These are phyloP conservation scores for Bombus vancouverensis DNA, from an alignment of 1,140 invertebrate genomes.

Conservation along the genomic window DNA sequence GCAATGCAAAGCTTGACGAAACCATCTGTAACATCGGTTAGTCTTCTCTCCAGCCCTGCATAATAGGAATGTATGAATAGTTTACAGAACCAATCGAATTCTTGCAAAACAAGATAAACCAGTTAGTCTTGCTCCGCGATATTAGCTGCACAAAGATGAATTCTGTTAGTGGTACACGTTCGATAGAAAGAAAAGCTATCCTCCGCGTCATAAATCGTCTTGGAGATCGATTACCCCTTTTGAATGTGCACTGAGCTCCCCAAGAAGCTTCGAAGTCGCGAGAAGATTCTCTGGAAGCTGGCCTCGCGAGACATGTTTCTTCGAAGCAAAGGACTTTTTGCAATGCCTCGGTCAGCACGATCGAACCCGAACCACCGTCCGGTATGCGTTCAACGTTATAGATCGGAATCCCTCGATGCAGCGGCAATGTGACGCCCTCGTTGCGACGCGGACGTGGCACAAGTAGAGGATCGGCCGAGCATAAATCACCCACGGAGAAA, in stretches of 20 bases:
- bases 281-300: constrained; percentile 42
- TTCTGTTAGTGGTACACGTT: neutral
- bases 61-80: neutral
- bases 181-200: neutral
- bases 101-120: neutral
- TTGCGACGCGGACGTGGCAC: constrained; percentile 31
- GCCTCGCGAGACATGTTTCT: constrained; percentile 26
- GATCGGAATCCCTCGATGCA: constrained; percentile 53
- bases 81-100: neutral
- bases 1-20: too few species aligned
- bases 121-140: neutral
- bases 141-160: neutral
- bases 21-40: too few species aligned
- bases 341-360: neutral
- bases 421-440: constrained; percentile 43
- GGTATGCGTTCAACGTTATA: constrained; percentile 58
- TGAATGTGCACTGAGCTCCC: neutral
- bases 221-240: constrained; percentile 5
- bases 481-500: constrained; percentile 54
- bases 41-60: neutral
- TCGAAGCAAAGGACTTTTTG: constrained; percentile 36
- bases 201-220: constrained; percentile 15
- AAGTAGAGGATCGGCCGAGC: constrained; percentile 39
- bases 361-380: constrained; percentile 33
- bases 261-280: constrained; percentile 22